Percentiles rank a stretch among this genome's conserved stretches.
These are phyloP conservation scores for Plagodis pulveraria DNA, from an alignment of 2,888 invertebrate species.

Conservation along the genomic window DNA sequence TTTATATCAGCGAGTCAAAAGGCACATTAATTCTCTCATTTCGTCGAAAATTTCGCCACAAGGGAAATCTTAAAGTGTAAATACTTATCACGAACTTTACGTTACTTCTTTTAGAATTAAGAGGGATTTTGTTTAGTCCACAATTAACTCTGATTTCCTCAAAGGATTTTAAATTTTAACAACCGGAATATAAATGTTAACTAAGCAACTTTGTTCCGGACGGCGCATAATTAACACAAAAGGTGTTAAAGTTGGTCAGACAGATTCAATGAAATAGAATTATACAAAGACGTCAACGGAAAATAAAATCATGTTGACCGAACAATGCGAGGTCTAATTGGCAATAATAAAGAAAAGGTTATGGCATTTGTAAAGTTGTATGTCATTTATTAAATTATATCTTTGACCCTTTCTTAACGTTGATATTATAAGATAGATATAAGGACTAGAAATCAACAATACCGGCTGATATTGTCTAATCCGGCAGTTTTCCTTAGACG, in stretches of 20 bases:
- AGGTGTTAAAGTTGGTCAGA: too few relatives aligned
- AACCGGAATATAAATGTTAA: constrained; percentile 21
- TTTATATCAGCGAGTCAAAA: constrained; percentile 1
- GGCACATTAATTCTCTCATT: constrained; percentile 15
- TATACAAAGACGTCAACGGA: too few relatives aligned
- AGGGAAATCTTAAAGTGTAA: constrained; percentile 26
- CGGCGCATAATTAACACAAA: not conserved
- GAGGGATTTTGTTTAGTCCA: constrained; percentile 24
- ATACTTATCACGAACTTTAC: constrained; percentile 29
- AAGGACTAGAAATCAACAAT: too few relatives aligned
- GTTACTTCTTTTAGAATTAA: constrained; percentile 23
- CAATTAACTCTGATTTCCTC: constrained; percentile 26
- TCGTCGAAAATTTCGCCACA: constrained; percentile 17
- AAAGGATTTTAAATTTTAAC: constrained; percentile 17
- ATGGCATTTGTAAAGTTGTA: too few relatives aligned
- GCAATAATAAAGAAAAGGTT: too few relatives aligned
- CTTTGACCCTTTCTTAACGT: not conserved
- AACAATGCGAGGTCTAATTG: too few relatives aligned
- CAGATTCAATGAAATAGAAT: too few relatives aligned
- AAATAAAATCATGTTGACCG: too few relatives aligned
- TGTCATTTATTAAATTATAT: not conserved
- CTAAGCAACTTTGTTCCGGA: constrained; percentile 3
- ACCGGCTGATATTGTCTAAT: too few relatives aligned
- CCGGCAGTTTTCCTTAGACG: too few relatives aligned
- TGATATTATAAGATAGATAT: not conserved